Evolutionary conservation across 2,888 invertebrate species (phyloP), one percentile per base, ranked within the genome.

Genomic region (Nymphalis polychloros): DNA sequence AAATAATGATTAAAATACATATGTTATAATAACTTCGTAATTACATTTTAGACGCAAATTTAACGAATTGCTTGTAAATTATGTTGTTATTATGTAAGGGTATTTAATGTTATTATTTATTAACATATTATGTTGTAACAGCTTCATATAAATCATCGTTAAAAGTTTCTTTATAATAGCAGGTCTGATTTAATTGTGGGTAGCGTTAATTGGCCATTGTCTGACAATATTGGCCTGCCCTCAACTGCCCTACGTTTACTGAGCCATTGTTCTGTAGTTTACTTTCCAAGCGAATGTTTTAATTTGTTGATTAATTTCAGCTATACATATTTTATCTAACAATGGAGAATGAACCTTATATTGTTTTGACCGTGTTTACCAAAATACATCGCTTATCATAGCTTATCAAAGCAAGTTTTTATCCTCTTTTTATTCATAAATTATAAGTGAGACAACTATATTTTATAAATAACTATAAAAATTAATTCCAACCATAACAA

Each of bases 161-260:
- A 41, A 57, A 57, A 57, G 57, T 79, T 80, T 77, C 77, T 79
- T 80, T 79, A 79, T 78, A 80, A 76, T 75, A 77, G 77, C 79
- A 78, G 76, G 76, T 77, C 83, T 82, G 85, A 85, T 86, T 86
- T 86, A 85, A 86, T 86, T 86, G 86, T 83, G 84, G 80, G 77
- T 79, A 83, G 83, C 85, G 84, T 87, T 87, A 87, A 87, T 87
- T 87, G 86, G 84, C 85, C 76, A 87, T 87, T 87, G 86, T 87
- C 83, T 81, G 61, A 73, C 77, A 72, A 72, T 73, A 79, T 84
- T 84, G 84, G 80, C 75, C 57, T 81, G 82, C 79, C 81, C 84
- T 79, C 72, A 62, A 78, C 75, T 80, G 81, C 79, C 81, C 83
- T 76, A 67, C 75, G 74, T 75, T 80, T 78, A 79, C 81, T 79